These are phyloP conservation scores for Ips typographus DNA, from an alignment of 1,140 invertebrate genomes.

Conservation along the genomic window DNA sequence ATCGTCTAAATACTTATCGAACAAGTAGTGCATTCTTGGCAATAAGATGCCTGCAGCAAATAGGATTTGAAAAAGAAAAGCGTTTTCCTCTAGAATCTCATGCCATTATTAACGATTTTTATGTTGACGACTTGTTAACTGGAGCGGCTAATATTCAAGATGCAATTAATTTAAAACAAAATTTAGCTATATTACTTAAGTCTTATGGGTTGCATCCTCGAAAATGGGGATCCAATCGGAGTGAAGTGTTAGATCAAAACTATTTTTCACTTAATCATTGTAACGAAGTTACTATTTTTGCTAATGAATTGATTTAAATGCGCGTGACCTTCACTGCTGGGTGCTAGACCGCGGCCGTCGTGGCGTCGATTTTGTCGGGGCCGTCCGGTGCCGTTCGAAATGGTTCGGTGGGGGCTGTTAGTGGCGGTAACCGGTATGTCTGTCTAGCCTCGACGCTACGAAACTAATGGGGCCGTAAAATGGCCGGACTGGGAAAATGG, in stretches of 20 bases:
- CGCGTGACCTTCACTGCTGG: no score
- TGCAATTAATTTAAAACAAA: slow-evolving; percentile 27
- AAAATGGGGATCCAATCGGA: slow-evolving; percentile 50
- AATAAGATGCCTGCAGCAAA: slow-evolving; percentile 45
- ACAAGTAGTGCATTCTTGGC: slow-evolving; percentile 44
- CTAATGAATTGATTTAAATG: no score
- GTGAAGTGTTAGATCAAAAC: slow-evolving; percentile 2
- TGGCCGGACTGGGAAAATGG: no score
- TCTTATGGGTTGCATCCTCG: slow-evolving; percentile 48
- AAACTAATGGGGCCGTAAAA: no score
- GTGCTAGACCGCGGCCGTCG: no score
- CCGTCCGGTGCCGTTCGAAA: no score
- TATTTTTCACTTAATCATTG: not conserved
- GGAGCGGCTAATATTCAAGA: slow-evolving; percentile 47
- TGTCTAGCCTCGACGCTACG: no score
- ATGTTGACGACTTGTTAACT: slow-evolving; percentile 54
- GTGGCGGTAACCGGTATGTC: no score
- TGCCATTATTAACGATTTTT: slow-evolving; percentile 48
- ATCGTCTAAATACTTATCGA: slow-evolving; percentile 47
- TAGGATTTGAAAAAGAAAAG: slow-evolving; percentile 45
- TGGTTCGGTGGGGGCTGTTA: no score
- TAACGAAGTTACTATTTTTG: no score
- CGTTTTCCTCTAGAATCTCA: slow-evolving; percentile 42
- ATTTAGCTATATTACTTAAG: slow-evolving; percentile 36
- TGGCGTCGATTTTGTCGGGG: no score